phyloP scores from a whole-genome alignment of 2,113 vertebrate genomes.

The Dipodomys stephensi region DNA sequence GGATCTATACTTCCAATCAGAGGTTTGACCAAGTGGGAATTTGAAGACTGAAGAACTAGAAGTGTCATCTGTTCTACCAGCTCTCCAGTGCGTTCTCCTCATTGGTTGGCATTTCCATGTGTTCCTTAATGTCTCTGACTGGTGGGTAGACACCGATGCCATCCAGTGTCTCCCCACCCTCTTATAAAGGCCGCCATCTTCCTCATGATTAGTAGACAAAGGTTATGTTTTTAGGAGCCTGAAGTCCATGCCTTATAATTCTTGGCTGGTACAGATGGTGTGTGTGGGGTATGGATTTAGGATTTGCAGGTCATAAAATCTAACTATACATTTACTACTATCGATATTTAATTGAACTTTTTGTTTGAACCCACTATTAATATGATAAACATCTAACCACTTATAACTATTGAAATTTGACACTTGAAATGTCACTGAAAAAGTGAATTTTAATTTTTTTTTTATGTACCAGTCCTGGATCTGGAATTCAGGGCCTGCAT shows the following conservation, averaged over 20 bases:
- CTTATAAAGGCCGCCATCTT: conserved; percentile 59
- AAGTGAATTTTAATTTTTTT: neutral
- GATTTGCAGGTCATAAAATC: conserved; percentile 30
- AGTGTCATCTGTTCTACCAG: conserved; percentile 28
- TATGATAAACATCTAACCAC: neutral
- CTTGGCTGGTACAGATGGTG: conserved; percentile 63
- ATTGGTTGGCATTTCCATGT: conserved; percentile 45
- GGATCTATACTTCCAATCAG: neutral
- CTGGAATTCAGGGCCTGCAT: too few species aligned
- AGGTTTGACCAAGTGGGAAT: conserved; percentile 5
- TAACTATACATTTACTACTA: neutral
- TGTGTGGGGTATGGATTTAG: conserved; percentile 44
- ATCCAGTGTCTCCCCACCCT: conserved; percentile 15
- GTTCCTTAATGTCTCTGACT: conserved; percentile 60
- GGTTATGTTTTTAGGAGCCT: conserved; percentile 45
- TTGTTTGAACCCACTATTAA: neutral
- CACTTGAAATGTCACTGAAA: neutral
- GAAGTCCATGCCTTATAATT: conserved; percentile 55
- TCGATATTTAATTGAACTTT: neutral
- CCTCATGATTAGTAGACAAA: conserved; percentile 30
- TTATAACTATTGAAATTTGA: neutral
- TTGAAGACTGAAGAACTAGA: neutral
- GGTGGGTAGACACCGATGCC: conserved; percentile 27
- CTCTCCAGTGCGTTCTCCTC: neutral
- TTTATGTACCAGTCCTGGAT: too few species aligned